Evolutionary conservation across 1,140 invertebrate genomes (phyloP), one percentile per base, ranked within the genome.

Genomic region (Sinella curviseta): DNA sequence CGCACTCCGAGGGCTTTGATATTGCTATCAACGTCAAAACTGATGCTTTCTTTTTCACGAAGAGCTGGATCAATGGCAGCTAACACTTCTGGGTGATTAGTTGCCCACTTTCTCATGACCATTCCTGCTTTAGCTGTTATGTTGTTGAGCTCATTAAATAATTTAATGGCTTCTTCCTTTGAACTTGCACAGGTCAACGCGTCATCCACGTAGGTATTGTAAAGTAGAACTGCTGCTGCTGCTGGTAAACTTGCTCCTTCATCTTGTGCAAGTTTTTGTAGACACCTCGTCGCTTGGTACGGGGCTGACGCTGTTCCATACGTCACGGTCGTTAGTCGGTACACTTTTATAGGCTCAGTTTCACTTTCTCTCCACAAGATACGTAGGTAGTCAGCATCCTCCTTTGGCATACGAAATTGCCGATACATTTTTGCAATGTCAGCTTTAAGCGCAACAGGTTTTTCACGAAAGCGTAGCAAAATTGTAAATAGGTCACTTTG

Each of bases 371-470:
- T 14, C 82, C 84, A 84, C 12, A 83, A n/a, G n/a, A 84, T 80
- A 76, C 78, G 67, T 67, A 80, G 78, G 57, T 82, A 80, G 12
- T 78, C 34, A 24, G 67, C 73, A 28, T 83, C 77, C 26, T 74
- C 74, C 31, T 26, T 16, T 60, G 81, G 39, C 3, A 84, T 57
- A 30, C 30, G 28, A 28, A 84, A 79, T 78, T 83, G 80, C 1
- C 76, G 24, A 36, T 86, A 89, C 84, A 87, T 87, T 78, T 87
- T 87, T 26, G 81, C 83, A 8, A 88, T 84, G 81, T 89, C 88
- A 17, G 85, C 85, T 24, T 83, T 80, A 26, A 89, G 80, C 28
- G 85, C 85, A 55, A 85, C 78, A 31, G 76, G 78, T 79, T 86
- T 83, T 73, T 80, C 78, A 74, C 88, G 77, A 85, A 87, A 88